Percentiles rank a stretch among this genome's conserved stretches.
Conservation (phyloP, 2,888 invertebrate genomes). For the Leptinotarsa tumamoca region DNA sequence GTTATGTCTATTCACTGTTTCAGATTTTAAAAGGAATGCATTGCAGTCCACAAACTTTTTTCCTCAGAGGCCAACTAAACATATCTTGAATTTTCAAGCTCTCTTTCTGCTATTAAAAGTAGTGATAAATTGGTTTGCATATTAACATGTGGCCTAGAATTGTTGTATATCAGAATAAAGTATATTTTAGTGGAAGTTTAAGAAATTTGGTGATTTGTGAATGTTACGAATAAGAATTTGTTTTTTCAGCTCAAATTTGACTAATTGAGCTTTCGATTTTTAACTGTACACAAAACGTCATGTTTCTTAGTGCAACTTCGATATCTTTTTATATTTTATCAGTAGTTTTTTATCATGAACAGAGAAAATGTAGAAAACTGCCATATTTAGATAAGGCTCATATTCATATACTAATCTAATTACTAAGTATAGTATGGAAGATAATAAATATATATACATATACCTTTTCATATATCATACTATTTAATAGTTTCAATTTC, state of each 20-base stretch:
- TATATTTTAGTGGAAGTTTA: conserved; percentile 26
- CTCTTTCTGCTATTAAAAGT: conserved; percentile 21
- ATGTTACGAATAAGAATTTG: neutral
- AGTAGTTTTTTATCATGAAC: conserved; percentile 14
- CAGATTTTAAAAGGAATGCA: neutral
- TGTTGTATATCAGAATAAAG: conserved; percentile 19
- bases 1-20: no score
- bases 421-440: neutral
- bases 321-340: conserved; percentile 7
- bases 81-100: conserved; percentile 23
- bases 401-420: conserved; percentile 8
- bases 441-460: neutral
- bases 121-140: conserved; percentile 17
- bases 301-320: no score
- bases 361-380: conserved; percentile 22
- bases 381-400: conserved; percentile 14
- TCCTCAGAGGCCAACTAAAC: neutral
- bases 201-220: neutral
- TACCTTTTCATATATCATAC: neutral
- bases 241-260: neutral
- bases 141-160: conserved; percentile 29
- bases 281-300: no score
- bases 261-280: neutral
- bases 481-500: neutral
- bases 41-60: conserved; percentile 9